Conservation (phyloP, 2,797 vertebrate species). For the Fistularia tabacaria region DNA sequence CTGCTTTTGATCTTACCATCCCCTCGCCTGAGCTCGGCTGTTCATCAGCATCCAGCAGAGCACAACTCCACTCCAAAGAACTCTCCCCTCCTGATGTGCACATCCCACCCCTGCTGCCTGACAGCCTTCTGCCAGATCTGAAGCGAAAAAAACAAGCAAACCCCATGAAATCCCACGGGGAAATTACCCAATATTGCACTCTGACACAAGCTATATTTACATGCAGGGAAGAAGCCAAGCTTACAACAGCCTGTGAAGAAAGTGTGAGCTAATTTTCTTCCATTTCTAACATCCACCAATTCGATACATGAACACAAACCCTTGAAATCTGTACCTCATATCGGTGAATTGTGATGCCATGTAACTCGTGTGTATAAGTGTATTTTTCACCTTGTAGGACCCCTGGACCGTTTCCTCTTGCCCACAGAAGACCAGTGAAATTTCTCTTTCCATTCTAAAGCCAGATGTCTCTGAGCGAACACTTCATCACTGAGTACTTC, state of each 20-base stretch:
- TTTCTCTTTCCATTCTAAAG: constrained; percentile 80
- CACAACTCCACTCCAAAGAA: constrained; percentile 49
- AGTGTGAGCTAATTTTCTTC: neutral
- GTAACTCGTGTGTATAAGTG: neutral
- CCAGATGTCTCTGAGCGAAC: constrained; percentile 79
- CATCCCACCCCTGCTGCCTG: constrained; percentile 34
- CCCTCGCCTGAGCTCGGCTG: constrained; percentile 50
- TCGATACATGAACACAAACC: neutral
- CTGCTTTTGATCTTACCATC: constrained; percentile 58
- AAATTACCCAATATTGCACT: constrained; percentile 20
- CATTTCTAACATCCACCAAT: neutral
- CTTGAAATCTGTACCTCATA: no score
- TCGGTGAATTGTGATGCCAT: neutral
- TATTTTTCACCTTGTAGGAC: constrained; percentile 74
- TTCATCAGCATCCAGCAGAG: constrained; percentile 54
- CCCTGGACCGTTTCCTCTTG: constrained; percentile 75
- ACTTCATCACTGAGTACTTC: constrained; percentile 82
- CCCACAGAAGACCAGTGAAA: constrained; percentile 80
- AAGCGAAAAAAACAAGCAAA: constrained; percentile 34
- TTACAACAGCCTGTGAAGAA: neutral
- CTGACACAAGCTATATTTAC: constrained; percentile 23
- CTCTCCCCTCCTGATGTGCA: constrained; percentile 59
- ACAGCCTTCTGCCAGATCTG: constrained; percentile 60
- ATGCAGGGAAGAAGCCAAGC: constrained; percentile 6
- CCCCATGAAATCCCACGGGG: constrained; percentile 18